phyloP scores from a whole-genome alignment of 92 coral and sea anemone genomes.

The Parazoanthus darwini region DNA sequence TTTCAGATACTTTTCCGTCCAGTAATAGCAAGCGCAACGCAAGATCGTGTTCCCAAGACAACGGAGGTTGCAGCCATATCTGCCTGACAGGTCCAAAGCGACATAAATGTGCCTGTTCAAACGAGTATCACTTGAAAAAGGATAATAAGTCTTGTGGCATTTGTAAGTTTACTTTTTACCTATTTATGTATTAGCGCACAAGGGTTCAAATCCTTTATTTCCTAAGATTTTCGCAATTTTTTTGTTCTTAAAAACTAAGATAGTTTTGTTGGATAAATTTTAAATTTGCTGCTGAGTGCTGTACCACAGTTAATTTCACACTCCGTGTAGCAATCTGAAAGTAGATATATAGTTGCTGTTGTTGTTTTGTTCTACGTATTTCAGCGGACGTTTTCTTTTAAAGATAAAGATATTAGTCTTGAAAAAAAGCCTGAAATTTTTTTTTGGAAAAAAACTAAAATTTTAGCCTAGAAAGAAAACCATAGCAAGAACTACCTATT shows the following conservation, averaged over 20 bases:
- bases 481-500: too few species aligned
- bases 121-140: background rate
- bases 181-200: background rate
- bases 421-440: too few species aligned
- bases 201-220: background rate
- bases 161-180: background rate
- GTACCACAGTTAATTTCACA: too few species aligned
- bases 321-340: too few species aligned
- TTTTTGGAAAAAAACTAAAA: too few species aligned
- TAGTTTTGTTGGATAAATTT: too few species aligned
- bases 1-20: background rate
- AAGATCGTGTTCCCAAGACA: background rate
- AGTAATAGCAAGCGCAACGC: background rate
- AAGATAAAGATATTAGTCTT: too few species aligned
- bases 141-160: background rate
- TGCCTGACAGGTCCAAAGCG: background rate
- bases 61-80: constrained; percentile 6
- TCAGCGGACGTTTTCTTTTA: too few species aligned
- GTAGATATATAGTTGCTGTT: too few species aligned
- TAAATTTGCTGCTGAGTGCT: too few species aligned
- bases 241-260: background rate
- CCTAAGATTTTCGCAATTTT: background rate
- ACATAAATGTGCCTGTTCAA: background rate
- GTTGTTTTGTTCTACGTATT: too few species aligned
- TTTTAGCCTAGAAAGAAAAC: too few species aligned